Base-by-base conservation (phyloP, 2,113 vertebrate species). In the Synchiropus splendidus region DNA sequence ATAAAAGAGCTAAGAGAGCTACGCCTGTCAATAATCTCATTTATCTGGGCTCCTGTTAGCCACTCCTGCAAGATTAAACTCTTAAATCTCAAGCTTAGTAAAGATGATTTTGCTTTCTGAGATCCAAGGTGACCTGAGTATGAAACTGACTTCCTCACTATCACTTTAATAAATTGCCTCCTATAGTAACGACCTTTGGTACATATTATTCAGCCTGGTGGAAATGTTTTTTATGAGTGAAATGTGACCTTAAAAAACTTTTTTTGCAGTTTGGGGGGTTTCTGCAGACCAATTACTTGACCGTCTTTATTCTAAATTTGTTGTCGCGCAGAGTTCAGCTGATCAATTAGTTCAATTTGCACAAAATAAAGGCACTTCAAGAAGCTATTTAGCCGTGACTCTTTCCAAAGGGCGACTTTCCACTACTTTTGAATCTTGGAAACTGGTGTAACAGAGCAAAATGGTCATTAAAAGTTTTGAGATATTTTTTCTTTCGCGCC, bases 311-410 rank as follows among this genome's bases (percentile, higher is more conserved):
- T 48, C 47, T 51, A 62, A 56, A 55, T 57, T 64, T 66, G 56
- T 63, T 66, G 55, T 54, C 15, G 10, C 27, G 44, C 54, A 54
- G 47, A 54, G 48, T 47, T 74, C 40, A 48, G 40, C 21, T 27
- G 63, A 82, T 78, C 70, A 75, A 69, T 80, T 54, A 32, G 45
- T 47, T 74, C 59, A 51, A 58, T 70, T 67, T 72, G 45, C 62
- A 53, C 58, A 61, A 8, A 27, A 27, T 27, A 8, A 27, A 8
- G 21, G 21, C 21, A 4, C 21, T 27, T 27, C 21, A 5, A 27
- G 21, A 27, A 27, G 4, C 21, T 27, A 8, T 8, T 8, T 27
- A n/a, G n/a, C n/a, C 21, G 8, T 27, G 4, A 5, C 21, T 27
- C 21, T 27, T 27, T 4, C 21, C 8, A 4, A 27, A 27, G 21